These are phyloP conservation scores for Agonum fuliginosum DNA, from an alignment of 2,888 invertebrate genomes.

Conservation along the genomic window DNA sequence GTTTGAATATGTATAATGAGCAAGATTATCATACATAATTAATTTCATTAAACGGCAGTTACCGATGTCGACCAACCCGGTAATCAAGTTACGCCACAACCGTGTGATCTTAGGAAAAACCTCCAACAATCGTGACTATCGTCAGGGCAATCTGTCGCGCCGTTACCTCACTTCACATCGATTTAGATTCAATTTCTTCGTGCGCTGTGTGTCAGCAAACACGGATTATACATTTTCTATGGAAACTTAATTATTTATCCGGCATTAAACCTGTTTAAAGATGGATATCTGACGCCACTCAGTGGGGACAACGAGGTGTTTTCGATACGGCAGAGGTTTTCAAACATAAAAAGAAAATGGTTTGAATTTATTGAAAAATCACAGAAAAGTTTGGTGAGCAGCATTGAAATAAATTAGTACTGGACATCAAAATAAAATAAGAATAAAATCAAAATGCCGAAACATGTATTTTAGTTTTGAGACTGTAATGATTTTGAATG, in stretches of 20 bases:
- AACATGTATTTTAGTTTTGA: no score
- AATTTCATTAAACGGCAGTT: constrained; percentile 53
- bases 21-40: constrained; percentile 58
- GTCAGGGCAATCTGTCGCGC: neutral
- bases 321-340: neutral
- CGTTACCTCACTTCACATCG: neutral
- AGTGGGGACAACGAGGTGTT: constrained; percentile 5
- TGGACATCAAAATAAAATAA: no score
- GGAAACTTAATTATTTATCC: constrained; percentile 56
- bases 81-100: neutral
- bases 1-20: constrained; percentile 54
- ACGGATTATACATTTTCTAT: constrained; percentile 46
- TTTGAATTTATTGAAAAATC: neutral
- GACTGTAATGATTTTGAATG: no score
- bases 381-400: no score
- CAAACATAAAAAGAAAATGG: neutral
- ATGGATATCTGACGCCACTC: constrained; percentile 21
- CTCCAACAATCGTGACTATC: neutral
- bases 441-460: no score
- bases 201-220: constrained; percentile 41
- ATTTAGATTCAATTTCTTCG: constrained; percentile 38
- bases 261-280: constrained; percentile 45
- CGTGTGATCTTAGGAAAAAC: constrained; percentile 31
- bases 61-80: neutral
- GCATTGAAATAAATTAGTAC: no score